Evolutionary conservation across 2,113 vertebrate genomes (phyloP).

Genomic region (Rynchops niger): DNA sequence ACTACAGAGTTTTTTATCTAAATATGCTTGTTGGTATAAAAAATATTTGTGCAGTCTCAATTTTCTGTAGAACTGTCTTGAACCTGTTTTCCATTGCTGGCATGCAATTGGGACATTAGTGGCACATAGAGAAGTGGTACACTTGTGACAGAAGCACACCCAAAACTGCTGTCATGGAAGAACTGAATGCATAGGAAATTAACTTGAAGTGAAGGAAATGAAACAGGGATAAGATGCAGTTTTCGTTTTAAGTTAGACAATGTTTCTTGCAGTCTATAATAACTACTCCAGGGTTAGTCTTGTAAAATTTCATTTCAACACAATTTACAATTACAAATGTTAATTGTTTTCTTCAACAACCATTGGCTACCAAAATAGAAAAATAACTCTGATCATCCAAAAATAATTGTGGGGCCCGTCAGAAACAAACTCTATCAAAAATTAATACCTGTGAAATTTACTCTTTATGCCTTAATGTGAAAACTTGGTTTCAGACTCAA

Average conservation of each 20-base stretch:
- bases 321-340: slow-evolving; percentile 7
- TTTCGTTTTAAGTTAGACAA: slow-evolving; percentile 42
- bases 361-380: not conserved
- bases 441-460: not conserved
- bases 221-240: not conserved
- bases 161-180: not conserved
- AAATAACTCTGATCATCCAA: not conserved
- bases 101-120: not conserved
- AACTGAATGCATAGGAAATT: slow-evolving; percentile 30
- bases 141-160: not conserved
- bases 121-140: not conserved
- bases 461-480: not conserved
- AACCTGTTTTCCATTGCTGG: not conserved
- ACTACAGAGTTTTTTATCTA: not conserved
- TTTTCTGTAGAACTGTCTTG: not conserved
- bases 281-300: not conserved
- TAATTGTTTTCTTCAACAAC: slow-evolving; percentile 24
- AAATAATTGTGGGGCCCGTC: not conserved
- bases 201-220: slow-evolving; percentile 29
- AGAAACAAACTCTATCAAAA: not conserved
- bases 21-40: not conserved
- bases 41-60: not conserved
- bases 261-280: slow-evolving; percentile 15
- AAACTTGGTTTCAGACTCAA: not conserved
- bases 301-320: slow-evolving; percentile 24